Percentiles rank a stretch among this genome's conserved stretches.
phyloP scores from a whole-genome alignment of 2,888 invertebrate genomes.

The Allolobophora icterica region DNA sequence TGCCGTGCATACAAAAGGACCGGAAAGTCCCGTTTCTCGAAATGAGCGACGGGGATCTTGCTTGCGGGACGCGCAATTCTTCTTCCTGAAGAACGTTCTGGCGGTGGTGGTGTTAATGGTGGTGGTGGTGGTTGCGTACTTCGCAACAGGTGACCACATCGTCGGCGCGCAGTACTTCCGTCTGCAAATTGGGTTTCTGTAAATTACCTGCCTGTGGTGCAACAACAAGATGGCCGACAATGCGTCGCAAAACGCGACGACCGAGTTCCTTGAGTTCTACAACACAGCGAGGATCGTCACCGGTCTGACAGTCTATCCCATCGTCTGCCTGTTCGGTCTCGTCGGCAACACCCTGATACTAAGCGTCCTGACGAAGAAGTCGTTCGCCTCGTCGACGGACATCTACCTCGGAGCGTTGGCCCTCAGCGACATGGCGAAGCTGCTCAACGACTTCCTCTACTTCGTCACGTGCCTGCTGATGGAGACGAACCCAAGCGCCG shows the following conservation, averaged over 20 bases:
- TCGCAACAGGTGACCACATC: neutral
- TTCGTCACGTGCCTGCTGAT: conserved; percentile 53
- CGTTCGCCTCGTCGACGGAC: conserved; percentile 59
- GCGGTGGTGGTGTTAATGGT: neutral
- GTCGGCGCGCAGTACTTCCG: neutral
- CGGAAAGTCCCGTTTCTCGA: neutral
- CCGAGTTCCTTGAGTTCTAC: conserved; percentile 53
- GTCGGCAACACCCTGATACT: conserved; percentile 57
- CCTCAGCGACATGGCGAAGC: conserved; percentile 59
- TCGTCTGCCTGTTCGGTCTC: conserved; percentile 57
- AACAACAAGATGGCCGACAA: neutral
- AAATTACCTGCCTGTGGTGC: neutral
- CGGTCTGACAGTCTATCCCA: conserved; percentile 58
- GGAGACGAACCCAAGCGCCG: conserved; percentile 49
- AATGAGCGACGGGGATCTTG: neutral
- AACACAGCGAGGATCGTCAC: conserved; percentile 54
- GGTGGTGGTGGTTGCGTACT: neutral
- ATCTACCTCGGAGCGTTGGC: conserved; percentile 58
- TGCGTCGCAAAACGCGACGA: conserved; percentile 22
- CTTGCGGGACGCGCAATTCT: neutral
- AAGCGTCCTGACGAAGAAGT: conserved; percentile 54
- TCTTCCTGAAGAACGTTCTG: neutral
- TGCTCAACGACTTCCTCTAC: conserved; percentile 58
- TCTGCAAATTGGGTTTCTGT: neutral
- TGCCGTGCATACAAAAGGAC: neutral